Conservation (phyloP, 2,113 vertebrate species). For the Naja naja region DNA sequence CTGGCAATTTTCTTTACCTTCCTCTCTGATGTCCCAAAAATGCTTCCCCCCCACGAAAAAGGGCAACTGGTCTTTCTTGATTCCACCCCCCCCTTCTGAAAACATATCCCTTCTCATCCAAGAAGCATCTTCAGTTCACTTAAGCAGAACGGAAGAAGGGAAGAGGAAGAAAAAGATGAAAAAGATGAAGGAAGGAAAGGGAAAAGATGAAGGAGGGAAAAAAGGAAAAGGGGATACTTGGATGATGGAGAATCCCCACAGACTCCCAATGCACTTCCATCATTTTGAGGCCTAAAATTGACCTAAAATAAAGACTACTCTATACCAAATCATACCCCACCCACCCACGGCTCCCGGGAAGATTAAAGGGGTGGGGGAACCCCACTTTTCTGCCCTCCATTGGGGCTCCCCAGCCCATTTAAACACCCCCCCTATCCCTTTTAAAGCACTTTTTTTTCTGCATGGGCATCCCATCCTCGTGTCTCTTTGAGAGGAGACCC, state of each 20-base stretch:
- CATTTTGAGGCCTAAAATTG: not conserved
- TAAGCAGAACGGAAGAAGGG: not conserved
- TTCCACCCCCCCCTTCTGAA: not conserved
- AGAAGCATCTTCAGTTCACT: not conserved
- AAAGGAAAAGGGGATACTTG: not conserved
- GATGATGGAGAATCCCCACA: not conserved
- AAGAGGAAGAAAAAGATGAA: no score
- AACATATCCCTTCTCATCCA: not conserved
- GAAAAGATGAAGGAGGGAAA: no score
- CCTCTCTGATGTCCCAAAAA: not conserved
- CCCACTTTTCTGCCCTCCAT: not conserved
- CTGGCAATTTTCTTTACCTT: not conserved
- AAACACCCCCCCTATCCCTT: not conserved
- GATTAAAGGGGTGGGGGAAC: not conserved
- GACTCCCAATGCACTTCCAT: not conserved
- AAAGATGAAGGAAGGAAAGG: no score
- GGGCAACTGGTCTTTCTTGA: not conserved
- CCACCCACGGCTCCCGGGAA: not conserved
- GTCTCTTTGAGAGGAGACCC: no score
- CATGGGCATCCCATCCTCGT: not conserved
- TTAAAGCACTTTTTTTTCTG: not conserved
- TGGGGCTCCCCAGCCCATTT: not conserved
- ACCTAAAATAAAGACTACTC: not conserved
- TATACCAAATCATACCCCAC: not conserved
- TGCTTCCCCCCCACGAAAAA: not conserved